Evolutionary conservation across 2,888 invertebrate genomes (phyloP).

Genomic region (Eilema depressum): DNA sequence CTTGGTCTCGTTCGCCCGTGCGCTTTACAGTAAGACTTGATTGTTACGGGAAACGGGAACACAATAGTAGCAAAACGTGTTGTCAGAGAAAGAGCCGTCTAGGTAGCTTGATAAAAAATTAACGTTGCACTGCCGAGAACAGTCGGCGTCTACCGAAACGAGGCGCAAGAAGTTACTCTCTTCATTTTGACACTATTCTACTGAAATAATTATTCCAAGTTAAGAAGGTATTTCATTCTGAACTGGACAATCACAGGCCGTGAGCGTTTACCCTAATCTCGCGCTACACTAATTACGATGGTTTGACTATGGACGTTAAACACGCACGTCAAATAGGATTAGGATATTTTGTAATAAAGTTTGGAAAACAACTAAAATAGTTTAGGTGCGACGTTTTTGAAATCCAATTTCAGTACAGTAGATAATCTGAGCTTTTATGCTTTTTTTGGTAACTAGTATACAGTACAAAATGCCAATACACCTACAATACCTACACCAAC

Average conservation of each 20-base stretch:
- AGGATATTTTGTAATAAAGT: constrained; percentile 3
- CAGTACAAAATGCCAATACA: constrained; percentile 5
- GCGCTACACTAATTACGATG: constrained; percentile 25
- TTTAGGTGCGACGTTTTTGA: background rate
- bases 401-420: too few relatives aligned
- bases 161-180: constrained; percentile 19
- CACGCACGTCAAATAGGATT: constrained; percentile 24
- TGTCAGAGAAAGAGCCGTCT: constrained; percentile 58
- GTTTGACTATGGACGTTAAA: constrained; percentile 21
- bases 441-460: background rate
- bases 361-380: background rate
- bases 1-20: constrained; percentile 20
- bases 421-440: background rate
- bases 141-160: constrained; percentile 20
- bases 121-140: constrained; percentile 21
- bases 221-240: background rate
- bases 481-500: constrained; percentile 31
- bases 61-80: constrained; percentile 54
- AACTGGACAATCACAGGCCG: constrained; percentile 24
- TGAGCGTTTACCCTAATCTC: constrained; percentile 29
- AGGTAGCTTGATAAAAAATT: constrained; percentile 48
- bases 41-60: constrained; percentile 41
- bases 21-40: constrained; percentile 30
- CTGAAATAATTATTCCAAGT: background rate
- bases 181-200: background rate